Evolutionary conservation across 2,797 vertebrate genomes (phyloP).

Genomic region (Cephalopachus bancanus): DNA sequence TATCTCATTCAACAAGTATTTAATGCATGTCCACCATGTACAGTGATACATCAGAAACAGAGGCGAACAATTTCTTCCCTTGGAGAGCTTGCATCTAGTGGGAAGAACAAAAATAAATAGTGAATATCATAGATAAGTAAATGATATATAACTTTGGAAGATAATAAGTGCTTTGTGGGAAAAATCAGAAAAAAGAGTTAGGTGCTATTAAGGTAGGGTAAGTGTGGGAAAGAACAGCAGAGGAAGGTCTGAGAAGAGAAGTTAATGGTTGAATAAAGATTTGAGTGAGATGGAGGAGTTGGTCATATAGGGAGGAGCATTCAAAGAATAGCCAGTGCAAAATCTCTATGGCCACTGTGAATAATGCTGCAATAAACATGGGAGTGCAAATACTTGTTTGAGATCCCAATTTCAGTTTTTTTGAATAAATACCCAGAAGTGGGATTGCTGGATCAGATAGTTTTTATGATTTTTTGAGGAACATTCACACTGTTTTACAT

Average conservation of each 20-base stretch:
- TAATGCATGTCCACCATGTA: background rate
- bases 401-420: background rate
- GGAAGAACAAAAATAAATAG: background rate
- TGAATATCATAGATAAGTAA: background rate
- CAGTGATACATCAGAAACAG: background rate
- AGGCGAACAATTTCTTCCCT: background rate
- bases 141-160: background rate
- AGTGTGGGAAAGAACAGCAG: background rate
- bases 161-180: background rate
- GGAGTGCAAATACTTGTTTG: background rate
- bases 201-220: background rate
- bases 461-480: background rate
- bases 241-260: background rate
- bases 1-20: background rate
- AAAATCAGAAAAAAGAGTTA: background rate
- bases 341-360: background rate
- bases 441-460: background rate
- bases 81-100: background rate
- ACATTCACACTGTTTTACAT: background rate
- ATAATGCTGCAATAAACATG: background rate
- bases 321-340: background rate
- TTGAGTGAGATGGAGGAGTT: background rate
- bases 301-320: background rate
- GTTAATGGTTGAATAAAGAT: background rate
- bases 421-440: background rate